Evolutionary conservation across 2,797 vertebrate genomes (phyloP).

Genomic region (Halcyon badia): DNA sequence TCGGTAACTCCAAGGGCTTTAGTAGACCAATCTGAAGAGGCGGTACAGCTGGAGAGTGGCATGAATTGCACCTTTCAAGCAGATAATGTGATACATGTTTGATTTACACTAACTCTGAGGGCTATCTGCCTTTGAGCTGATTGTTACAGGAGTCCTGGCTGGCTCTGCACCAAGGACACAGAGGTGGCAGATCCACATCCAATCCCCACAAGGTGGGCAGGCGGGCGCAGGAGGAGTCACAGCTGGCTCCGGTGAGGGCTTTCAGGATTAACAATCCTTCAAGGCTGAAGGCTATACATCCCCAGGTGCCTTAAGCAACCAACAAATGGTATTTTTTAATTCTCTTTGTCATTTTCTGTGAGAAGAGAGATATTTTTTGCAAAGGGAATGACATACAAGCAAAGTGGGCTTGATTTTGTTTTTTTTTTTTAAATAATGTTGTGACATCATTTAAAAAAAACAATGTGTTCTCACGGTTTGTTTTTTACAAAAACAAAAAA

Average conservation of each 20-base stretch:
- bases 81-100: not conserved
- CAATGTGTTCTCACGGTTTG: not conserved
- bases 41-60: not conserved
- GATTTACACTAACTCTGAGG: not conserved
- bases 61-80: not conserved
- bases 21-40: not conserved
- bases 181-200: not conserved
- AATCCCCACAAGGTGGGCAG: not conserved
- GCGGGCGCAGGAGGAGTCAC: not conserved
- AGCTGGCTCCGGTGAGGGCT: not conserved
- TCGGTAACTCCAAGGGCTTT: not conserved
- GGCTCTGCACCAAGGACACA: not conserved
- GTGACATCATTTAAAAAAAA: not conserved
- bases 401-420: not conserved
- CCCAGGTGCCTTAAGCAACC: not conserved
- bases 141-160: too few relatives aligned
- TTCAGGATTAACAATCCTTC: not conserved
- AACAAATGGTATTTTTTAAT: not conserved
- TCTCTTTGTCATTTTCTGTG: not conserved
- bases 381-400: not conserved
- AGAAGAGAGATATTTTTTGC: not conserved
- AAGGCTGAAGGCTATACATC: not conserved
- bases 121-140: not conserved
- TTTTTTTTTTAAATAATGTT: not conserved
- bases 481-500: constrained; percentile 27